Conservation (phyloP, 2,888 invertebrate species). For the Acheta domesticus region DNA sequence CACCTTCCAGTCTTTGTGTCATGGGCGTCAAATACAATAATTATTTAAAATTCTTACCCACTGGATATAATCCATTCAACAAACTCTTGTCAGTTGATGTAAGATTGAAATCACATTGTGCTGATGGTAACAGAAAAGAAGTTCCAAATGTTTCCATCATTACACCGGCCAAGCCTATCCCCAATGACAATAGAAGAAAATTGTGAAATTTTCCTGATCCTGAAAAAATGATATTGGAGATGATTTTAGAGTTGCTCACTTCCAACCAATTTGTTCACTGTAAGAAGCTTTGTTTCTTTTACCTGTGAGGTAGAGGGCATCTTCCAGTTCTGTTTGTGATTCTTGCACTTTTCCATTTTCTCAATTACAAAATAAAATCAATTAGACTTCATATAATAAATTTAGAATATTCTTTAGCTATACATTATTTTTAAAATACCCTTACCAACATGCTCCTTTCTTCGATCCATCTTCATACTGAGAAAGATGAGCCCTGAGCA, state of each 20-base stretch:
- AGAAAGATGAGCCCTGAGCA: too few relatives aligned
- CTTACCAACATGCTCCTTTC: too few relatives aligned
- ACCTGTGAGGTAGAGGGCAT: neutral
- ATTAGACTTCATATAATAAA: too few relatives aligned
- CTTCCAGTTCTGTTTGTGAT: neutral
- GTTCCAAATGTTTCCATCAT: constrained; percentile 23
- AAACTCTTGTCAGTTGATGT: constrained; percentile 60
- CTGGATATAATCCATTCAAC: constrained; percentile 62
- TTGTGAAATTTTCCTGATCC: neutral
- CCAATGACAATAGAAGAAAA: neutral
- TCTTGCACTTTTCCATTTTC: neutral
- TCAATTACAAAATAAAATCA: neutral
- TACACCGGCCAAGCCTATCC: neutral
- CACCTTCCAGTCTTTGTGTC: too few relatives aligned
- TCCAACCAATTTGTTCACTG: too few relatives aligned
- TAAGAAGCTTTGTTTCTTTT: neutral
- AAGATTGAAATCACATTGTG: constrained; percentile 64
- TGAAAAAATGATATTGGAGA: neutral
- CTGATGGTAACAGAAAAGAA: constrained; percentile 55
- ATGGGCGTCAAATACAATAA: too few relatives aligned
- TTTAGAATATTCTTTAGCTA: too few relatives aligned
- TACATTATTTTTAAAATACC: too few relatives aligned
- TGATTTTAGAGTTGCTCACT: neutral
- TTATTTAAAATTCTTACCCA: constrained; percentile 50
- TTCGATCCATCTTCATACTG: too few relatives aligned